These are phyloP conservation scores for Harpagoxenus sublaevis DNA, from an alignment of 2,888 invertebrate genomes.

Conservation along the genomic window DNA sequence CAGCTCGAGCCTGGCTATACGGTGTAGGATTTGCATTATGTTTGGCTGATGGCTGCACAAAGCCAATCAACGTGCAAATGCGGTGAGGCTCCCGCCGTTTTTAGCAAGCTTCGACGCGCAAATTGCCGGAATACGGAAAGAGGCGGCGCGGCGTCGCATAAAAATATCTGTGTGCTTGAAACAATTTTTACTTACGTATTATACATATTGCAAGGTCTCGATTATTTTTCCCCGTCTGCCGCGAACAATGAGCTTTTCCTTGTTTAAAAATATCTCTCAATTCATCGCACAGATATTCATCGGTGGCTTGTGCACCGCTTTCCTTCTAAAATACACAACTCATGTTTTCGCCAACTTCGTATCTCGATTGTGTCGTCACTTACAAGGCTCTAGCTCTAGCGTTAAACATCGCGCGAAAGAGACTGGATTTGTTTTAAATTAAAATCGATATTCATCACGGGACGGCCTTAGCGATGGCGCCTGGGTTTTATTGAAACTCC, in stretches of 20 bases:
- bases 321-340: neutral
- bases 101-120: slow-evolving; percentile 54
- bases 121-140: slow-evolving; percentile 44
- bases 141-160: slow-evolving; percentile 16
- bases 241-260: neutral
- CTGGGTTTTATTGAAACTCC: slow-evolving; percentile 81
- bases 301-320: neutral
- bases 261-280: neutral
- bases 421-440: slow-evolving; percentile 77
- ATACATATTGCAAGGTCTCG: slow-evolving; percentile 2
- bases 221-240: neutral
- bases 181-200: slow-evolving; percentile 24
- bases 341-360: neutral
- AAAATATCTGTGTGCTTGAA: slow-evolving; percentile 15
- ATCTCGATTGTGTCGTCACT: slow-evolving; percentile 18
- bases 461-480: slow-evolving; percentile 67
- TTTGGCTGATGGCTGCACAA: slow-evolving; percentile 56
- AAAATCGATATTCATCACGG: slow-evolving; percentile 77
- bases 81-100: slow-evolving; percentile 55
- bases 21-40: slow-evolving; percentile 68
- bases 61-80: slow-evolving; percentile 75
- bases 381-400: neutral
- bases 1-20: slow-evolving; percentile 35
- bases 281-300: neutral
- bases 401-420: slow-evolving; percentile 55